Evolutionary conservation across 2,888 invertebrate species (phyloP), one percentile per base, ranked within the genome.

Genomic region (Protophormia terraenovae): DNA sequence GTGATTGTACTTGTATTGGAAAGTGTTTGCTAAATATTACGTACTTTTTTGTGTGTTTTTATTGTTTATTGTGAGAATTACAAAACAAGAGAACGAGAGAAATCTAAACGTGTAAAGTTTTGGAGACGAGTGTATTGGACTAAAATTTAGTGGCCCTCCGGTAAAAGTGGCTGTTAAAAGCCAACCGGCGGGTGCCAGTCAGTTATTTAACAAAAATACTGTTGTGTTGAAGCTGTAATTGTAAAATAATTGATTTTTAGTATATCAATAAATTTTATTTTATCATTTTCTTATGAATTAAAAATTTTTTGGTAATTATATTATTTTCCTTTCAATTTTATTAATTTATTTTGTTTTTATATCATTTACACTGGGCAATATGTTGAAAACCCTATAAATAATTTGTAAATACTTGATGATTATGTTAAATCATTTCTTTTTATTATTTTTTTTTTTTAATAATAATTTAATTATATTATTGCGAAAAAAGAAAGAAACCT

Each of bases 251-350:
- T 35, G 27, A 27, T 64, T 27, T 41, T 41, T 10, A 27, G 19
- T 35, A 5, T 1, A 41, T 14, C 38, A 32, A 62, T 19, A 58
- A 38, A 35, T 58, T 53, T n/a, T n/a, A n/a, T n/a, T n/a, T n/a
- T n/a, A n/a, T n/a, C n/a, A 27, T 32, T 41, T n/a, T 32, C n/a
- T 35, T n/a, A 45, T 47, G n/a, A 7, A 12, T 64, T 22, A 27
- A 60, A 32, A 1, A 22, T 24, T 45, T 72, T 27, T 38, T 66
- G 84, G 84, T 84, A 81, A 84, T 41, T 80, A 84, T 76, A 38
- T 50, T n/a, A 19, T 3, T 35, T 58, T 22, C 29, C 16, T 35
- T 19, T 10, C 3, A 7, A 4, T 35, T 35, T 60, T 60, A 19
- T 47, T n/a, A n/a, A n/a, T 47, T 7, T 38, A 53, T 47, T 12